Conservation (phyloP, 2,113 vertebrate species). For the Gobiocypris rarus region DNA sequence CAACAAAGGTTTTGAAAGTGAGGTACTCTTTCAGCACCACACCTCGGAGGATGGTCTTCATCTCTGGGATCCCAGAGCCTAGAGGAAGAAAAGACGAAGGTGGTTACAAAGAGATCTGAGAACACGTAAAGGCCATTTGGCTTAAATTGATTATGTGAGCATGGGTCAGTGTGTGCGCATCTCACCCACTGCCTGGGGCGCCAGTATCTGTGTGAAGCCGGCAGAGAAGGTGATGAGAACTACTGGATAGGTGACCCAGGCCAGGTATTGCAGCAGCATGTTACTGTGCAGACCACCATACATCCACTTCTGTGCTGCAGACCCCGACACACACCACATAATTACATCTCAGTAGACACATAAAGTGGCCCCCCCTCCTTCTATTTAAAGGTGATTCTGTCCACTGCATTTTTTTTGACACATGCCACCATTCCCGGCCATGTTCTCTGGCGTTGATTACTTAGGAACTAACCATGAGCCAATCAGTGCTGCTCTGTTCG, state of each 20-base stretch:
- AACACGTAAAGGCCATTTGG: slow-evolving; percentile 51
- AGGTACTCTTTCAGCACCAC: slow-evolving; percentile 98
- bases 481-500: too few relatives aligned
- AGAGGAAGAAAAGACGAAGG: slow-evolving; percentile 43
- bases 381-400: too few relatives aligned
- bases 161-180: slow-evolving; percentile 29
- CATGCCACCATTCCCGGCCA: too few relatives aligned
- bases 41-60: slow-evolving; percentile 97
- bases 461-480: too few relatives aligned
- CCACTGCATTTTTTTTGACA: too few relatives aligned
- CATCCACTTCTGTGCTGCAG: slow-evolving; percentile 99
- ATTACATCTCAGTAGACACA: slow-evolving; percentile 2
- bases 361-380: neutral
- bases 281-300: slow-evolving; percentile 90
- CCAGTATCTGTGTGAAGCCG: slow-evolving; percentile 96
- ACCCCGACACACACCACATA: slow-evolving; percentile 51
- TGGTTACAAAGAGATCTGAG: slow-evolving; percentile 58
- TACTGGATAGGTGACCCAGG: slow-evolving; percentile 96
- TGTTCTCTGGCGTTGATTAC: too few relatives aligned
- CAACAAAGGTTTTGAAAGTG: slow-evolving; percentile 97
- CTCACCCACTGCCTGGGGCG: slow-evolving; percentile 95
- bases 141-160: slow-evolving; percentile 43
- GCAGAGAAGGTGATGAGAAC: slow-evolving; percentile 99
- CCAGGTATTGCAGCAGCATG: slow-evolving; percentile 94
- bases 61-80: slow-evolving; percentile 98